A percentile compares a stretch with the other conserved stretches of the same genome.
Conservation (phyloP, 2,888 invertebrate species). For the Eurytoma californica region DNA sequence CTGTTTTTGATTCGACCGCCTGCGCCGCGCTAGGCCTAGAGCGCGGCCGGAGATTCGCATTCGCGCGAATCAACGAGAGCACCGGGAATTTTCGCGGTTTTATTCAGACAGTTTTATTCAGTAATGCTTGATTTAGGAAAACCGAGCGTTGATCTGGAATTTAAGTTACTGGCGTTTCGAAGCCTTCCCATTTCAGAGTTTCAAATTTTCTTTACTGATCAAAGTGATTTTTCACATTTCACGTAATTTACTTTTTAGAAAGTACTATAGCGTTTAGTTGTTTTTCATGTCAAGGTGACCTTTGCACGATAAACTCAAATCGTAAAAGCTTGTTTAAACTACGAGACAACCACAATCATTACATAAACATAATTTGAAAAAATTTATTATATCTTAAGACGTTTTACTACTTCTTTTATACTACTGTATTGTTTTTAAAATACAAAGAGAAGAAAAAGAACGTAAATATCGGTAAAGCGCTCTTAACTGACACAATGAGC, state of each 20-base stretch:
- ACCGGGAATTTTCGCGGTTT: too few species aligned
- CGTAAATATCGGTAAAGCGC: slow-evolving; percentile 2
- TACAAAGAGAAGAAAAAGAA: background rate
- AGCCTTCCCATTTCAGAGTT: too few species aligned
- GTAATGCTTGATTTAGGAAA: too few species aligned
- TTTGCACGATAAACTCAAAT: slow-evolving; percentile 17
- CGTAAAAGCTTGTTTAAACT: slow-evolving; percentile 34
- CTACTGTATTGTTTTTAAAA: slow-evolving; percentile 16
- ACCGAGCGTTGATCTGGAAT: too few species aligned
- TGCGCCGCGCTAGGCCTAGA: background rate
- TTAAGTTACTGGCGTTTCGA: too few species aligned
- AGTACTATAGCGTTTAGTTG: slow-evolving; percentile 16
- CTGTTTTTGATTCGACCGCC: slow-evolving; percentile 50
- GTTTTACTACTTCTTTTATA: slow-evolving; percentile 16
- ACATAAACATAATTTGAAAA: slow-evolving; percentile 47
- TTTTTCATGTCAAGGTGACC: slow-evolving; percentile 40
- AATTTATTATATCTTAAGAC: slow-evolving; percentile 32
- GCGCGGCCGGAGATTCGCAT: background rate
- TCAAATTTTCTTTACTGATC: too few species aligned
- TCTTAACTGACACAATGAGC: too few species aligned
- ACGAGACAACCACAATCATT: slow-evolving; percentile 42
- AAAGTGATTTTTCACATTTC: too few species aligned
- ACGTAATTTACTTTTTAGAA: background rate
- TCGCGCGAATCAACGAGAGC: slow-evolving; percentile 38
- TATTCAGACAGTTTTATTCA: too few species aligned